These are phyloP conservation scores for Panzeria rudis DNA, from an alignment of 2,888 invertebrate genomes.

Conservation along the genomic window DNA sequence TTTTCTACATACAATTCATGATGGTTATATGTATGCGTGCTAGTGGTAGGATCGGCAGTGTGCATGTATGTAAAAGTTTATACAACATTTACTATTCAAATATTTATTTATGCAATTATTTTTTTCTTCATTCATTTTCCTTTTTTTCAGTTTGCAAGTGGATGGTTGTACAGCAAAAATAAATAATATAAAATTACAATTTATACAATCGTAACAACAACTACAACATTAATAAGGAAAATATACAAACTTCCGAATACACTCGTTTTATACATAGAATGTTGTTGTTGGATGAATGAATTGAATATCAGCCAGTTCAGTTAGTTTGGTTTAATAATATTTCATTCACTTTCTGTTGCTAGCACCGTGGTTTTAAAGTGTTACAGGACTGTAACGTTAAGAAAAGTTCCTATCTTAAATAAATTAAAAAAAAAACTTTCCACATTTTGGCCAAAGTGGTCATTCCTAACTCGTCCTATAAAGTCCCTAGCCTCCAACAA, in stretches of 20 bases:
- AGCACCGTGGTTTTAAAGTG: constrained; percentile 20
- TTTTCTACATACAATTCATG: constrained; percentile 29
- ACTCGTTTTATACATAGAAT: constrained; percentile 46
- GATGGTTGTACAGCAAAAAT: constrained; percentile 58
- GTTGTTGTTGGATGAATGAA: constrained; percentile 36
- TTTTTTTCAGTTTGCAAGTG: constrained; percentile 44
- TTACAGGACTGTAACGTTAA: background rate
- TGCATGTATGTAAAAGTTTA: constrained; percentile 1
- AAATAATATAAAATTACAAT: constrained; percentile 71
- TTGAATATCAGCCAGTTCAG: constrained; percentile 31
- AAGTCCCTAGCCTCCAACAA: too few relatives aligned
- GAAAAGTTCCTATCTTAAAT: background rate
- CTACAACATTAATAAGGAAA: constrained; percentile 29
- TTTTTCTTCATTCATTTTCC: constrained; percentile 29
- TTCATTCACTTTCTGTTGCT: constrained; percentile 40
- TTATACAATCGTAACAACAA: constrained; percentile 38
- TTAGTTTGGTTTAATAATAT: constrained; percentile 45
- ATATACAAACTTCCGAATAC: constrained; percentile 52
- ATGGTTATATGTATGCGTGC: background rate
- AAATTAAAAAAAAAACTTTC: background rate
- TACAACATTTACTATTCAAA: constrained; percentile 70
- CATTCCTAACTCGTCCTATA: too few relatives aligned
- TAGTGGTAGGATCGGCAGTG: background rate
- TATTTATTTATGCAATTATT: constrained; percentile 72
- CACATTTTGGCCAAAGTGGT: too few relatives aligned